Conservation (phyloP, 2,888 invertebrate genomes). For the Parasteatoda lunata region DNA sequence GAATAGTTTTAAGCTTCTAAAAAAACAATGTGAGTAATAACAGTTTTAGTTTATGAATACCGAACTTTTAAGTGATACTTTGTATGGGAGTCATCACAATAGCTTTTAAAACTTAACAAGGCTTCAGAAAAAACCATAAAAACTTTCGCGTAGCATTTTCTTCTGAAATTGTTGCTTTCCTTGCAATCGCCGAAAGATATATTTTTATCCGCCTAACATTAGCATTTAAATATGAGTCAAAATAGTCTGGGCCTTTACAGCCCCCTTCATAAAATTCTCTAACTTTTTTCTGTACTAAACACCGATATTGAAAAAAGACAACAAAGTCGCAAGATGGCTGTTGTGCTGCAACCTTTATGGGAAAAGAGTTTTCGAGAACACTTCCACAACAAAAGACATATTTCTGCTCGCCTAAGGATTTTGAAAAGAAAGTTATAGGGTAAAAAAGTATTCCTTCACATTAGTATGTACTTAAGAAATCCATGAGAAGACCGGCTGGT, state of each 20-base stretch:
- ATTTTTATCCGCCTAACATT: conserved; percentile 36
- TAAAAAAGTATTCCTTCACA: conserved; percentile 30
- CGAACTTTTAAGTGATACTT: too few relatives aligned
- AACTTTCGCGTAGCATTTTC: not conserved
- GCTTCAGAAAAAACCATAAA: not conserved
- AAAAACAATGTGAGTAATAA: too few relatives aligned
- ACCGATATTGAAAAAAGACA: conserved; percentile 1
- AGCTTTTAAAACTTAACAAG: too few relatives aligned
- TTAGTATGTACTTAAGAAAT: conserved; percentile 23
- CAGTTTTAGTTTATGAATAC: too few relatives aligned
- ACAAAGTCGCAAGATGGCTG: conserved; percentile 32
- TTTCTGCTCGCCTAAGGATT: not conserved
- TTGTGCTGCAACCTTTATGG: conserved; percentile 45
- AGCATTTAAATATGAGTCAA: conserved; percentile 58
- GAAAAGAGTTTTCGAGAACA: conserved; percentile 35
- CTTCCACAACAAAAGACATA: not conserved
- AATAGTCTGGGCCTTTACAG: conserved; percentile 39
- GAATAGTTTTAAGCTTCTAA: too few relatives aligned
- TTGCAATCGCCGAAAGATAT: conserved; percentile 31
- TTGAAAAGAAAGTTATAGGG: conserved; percentile 4
- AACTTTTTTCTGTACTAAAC: conserved; percentile 10
- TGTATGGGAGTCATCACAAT: too few relatives aligned
- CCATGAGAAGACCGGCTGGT: conserved; percentile 34
- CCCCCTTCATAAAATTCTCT: conserved; percentile 29
- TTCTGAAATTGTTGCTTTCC: not conserved